phyloP scores from a whole-genome alignment of 2,888 invertebrate species.

The Stenurella melanura region DNA sequence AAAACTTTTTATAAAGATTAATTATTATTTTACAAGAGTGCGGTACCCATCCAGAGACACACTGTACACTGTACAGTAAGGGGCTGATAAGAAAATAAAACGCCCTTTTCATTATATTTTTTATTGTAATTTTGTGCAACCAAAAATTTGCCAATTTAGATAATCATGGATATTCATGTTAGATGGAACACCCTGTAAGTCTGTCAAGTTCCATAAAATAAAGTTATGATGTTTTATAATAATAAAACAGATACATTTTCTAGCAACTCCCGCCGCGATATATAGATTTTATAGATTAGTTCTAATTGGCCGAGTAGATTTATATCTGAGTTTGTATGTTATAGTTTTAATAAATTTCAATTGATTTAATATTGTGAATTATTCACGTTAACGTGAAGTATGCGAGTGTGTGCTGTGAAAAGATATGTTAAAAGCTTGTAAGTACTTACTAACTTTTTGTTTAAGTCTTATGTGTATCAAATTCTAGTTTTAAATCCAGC shows the following conservation, averaged over 20 bases:
- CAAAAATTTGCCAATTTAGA: no score
- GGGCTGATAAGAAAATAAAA: no score
- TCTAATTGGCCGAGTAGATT: slow-evolving; percentile 16
- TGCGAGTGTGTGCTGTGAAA: slow-evolving; percentile 7
- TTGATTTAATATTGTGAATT: slow-evolving; percentile 19
- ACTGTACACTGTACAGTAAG: no score
- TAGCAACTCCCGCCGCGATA: background rate
- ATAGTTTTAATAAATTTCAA: slow-evolving; percentile 33
- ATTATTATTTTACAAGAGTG: no score
- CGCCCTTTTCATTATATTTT: no score
- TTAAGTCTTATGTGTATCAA: background rate
- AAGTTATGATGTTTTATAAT: slow-evolving; percentile 5
- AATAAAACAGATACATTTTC: slow-evolving; percentile 8
- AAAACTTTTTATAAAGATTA: no score
- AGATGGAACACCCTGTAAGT: slow-evolving; percentile 13
- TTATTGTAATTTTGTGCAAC: no score
- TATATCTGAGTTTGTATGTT: background rate
- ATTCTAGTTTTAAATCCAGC: background rate
- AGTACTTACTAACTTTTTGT: background rate
- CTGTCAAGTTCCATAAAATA: slow-evolving; percentile 1
- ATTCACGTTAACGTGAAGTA: slow-evolving; percentile 1
- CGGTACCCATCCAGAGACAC: no score
- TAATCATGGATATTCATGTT: background rate
- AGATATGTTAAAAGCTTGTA: slow-evolving; percentile 38
- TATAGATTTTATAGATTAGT: slow-evolving; percentile 23